A percentile compares a stretch with the other conserved stretches of the same genome.
phyloP scores from a whole-genome alignment of 1,140 invertebrate species.

The Pectinophora gossypiella region DNA sequence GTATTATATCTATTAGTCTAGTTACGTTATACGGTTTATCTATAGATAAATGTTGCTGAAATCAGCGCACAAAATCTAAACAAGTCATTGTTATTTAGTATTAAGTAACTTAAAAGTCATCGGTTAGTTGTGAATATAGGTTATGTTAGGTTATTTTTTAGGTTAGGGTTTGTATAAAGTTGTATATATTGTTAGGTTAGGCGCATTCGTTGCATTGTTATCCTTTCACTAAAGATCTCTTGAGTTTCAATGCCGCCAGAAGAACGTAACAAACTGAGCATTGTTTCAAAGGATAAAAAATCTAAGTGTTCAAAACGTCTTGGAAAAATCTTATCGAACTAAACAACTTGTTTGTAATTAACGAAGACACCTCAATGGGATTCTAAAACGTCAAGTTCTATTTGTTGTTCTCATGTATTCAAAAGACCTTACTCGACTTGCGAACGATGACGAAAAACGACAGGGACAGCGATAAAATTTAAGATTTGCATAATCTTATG shows the following conservation, averaged over 20 bases:
- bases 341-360: too few species aligned
- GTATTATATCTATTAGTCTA: background rate
- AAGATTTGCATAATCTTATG: too few species aligned
- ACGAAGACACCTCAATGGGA: too few species aligned
- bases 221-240: conserved; percentile 75
- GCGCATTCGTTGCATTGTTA: conserved; percentile 63
- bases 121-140: conserved; percentile 16
- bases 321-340: too few species aligned
- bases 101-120: conserved; percentile 68
- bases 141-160: background rate
- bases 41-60: too few species aligned
- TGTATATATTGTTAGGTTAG: conserved; percentile 49
- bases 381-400: too few species aligned
- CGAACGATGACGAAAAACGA: too few species aligned
- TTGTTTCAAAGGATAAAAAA: conserved; percentile 35
- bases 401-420: too few species aligned
- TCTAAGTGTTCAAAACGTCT: background rate
- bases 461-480: too few species aligned
- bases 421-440: too few species aligned
- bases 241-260: conserved; percentile 64
- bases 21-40: too few species aligned
- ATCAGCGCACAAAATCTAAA: conserved; percentile 25
- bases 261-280: conserved; percentile 46
- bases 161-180: conserved; percentile 23
- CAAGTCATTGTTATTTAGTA: conserved; percentile 60